These are phyloP conservation scores for Lethenteron camtschaticum DNA, from an alignment of 2,113 vertebrate species.

Conservation along the genomic window DNA sequence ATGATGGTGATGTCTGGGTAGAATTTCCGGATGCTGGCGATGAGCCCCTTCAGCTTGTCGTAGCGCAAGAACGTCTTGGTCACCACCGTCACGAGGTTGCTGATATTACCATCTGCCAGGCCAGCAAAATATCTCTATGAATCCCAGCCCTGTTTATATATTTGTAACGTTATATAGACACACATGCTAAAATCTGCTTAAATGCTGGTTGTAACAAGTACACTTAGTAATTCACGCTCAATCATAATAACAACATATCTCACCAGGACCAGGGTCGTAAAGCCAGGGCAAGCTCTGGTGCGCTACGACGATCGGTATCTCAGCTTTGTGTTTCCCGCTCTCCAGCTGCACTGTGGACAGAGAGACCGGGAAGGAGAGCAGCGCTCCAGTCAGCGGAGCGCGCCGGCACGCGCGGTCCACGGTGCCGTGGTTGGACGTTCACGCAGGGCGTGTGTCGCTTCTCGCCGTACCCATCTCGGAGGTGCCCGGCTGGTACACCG, in stretches of 20 bases:
- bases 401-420: too few relatives aligned
- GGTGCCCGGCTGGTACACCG: constrained; percentile 16
- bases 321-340: constrained; percentile 16
- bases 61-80: constrained; percentile 34
- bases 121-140: too few relatives aligned
- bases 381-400: constrained; percentile 6
- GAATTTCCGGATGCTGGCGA: constrained; percentile 21
- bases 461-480: constrained; percentile 20
- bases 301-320: constrained; percentile 23
- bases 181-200: too few relatives aligned
- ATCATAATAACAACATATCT: too few relatives aligned
- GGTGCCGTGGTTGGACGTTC: too few relatives aligned
- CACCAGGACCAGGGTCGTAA: constrained; percentile 19
- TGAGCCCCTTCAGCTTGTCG: constrained; percentile 16
- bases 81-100: constrained; percentile 24
- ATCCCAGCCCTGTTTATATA: too few relatives aligned
- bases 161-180: too few relatives aligned
- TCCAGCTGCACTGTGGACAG: constrained; percentile 16
- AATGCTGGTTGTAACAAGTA: too few relatives aligned
- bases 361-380: constrained; percentile 5
- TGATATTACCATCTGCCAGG: constrained; percentile 14
- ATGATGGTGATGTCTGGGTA: constrained; percentile 26
- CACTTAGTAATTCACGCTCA: too few relatives aligned
- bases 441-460: too few relatives aligned
- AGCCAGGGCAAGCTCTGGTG: constrained; percentile 20